phyloP scores from a whole-genome alignment of 2,888 invertebrate genomes.

The Brachyopa scutellaris region DNA sequence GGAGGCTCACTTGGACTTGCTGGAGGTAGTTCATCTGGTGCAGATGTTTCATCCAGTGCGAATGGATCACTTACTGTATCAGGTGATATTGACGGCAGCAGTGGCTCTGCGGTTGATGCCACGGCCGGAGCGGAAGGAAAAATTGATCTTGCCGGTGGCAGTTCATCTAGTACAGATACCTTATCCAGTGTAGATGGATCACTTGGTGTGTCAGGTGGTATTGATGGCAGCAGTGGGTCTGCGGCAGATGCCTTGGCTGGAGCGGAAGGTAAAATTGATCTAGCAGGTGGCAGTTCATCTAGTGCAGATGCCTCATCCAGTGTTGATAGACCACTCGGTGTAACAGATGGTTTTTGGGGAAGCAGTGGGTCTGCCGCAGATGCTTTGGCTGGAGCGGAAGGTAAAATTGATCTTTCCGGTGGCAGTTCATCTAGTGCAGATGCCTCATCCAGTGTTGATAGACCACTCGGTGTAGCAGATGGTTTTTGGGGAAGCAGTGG shows the following conservation, averaged over 20 bases:
- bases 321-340: no score
- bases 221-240: no score
- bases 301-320: neutral
- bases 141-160: no score
- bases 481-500: conserved; percentile 13
- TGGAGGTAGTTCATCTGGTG: conserved; percentile 1
- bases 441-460: neutral
- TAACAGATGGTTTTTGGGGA: conserved; percentile 22
- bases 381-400: neutral
- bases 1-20: conserved; percentile 26
- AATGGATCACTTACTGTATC: neutral
- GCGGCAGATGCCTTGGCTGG: no score
- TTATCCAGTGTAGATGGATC: no score
- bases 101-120: no score
- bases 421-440: no score
- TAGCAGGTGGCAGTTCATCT: neutral
- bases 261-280: neutral
- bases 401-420: neutral
- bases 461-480: neutral
- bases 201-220: no score
- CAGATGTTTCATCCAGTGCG: no score
- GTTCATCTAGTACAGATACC: no score
- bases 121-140: no score
- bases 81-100: no score
- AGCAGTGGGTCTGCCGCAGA: neutral